These are phyloP conservation scores for Ciona savignyi DNA, from an alignment of 23 tunicate species.

Conservation along the genomic window DNA sequence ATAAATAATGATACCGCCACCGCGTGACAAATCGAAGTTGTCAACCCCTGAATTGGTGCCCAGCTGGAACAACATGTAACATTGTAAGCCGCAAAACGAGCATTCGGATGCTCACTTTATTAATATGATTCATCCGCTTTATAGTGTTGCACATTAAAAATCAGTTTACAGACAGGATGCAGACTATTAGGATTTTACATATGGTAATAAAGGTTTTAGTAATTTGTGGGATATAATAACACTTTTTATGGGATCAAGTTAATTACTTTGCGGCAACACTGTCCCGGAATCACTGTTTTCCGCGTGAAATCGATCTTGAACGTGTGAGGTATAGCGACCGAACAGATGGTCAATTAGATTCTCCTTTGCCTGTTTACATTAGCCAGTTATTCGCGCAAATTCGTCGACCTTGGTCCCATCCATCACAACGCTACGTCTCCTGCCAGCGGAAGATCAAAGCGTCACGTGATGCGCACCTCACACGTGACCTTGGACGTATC, in stretches of 20 bases:
- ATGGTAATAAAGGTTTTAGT: too few species aligned
- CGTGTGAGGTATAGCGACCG: background rate
- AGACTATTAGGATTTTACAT: too few species aligned
- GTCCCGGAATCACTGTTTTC: background rate
- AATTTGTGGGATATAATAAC: too few species aligned
- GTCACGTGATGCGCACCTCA: background rate
- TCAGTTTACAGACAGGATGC: too few species aligned
- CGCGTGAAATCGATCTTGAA: background rate
- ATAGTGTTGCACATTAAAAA: too few species aligned
- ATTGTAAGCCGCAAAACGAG: background rate
- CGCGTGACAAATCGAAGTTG: background rate
- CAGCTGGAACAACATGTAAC: background rate
- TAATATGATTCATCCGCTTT: too few species aligned
- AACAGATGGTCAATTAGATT: background rate
- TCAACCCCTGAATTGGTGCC: background rate
- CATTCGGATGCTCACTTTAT: background rate
- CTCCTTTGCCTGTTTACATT: background rate
- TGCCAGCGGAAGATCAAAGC: background rate
- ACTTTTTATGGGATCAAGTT: too few species aligned
- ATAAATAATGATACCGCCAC: too few species aligned
- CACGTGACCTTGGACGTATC: constrained; percentile 1
- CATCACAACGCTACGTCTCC: background rate
- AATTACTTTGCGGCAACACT: background rate
- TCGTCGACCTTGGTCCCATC: background rate
- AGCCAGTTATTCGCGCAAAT: background rate